phyloP scores from a whole-genome alignment of 2,797 vertebrate genomes.

The Cichlasoma orientale region DNA sequence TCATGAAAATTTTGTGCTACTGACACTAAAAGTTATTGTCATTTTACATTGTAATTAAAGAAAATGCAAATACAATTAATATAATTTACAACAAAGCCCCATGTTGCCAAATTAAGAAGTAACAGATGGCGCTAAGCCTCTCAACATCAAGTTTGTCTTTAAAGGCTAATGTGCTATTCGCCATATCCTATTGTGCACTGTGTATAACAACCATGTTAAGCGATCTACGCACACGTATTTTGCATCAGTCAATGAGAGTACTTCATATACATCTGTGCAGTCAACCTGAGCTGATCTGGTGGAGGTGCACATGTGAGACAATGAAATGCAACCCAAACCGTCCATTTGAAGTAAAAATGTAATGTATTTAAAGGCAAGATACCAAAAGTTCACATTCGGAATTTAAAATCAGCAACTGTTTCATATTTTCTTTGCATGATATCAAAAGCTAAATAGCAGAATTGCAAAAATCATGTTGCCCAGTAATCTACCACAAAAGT shows the following conservation, averaged over 20 bases:
- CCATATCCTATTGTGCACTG: background rate
- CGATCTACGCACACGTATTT: background rate
- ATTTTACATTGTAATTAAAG: background rate
- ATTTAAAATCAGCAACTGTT: no score
- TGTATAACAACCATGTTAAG: background rate
- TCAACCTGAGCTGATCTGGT: background rate
- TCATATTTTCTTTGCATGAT: background rate
- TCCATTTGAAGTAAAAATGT: background rate
- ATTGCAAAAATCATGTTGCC: fast-evolving
- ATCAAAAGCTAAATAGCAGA: background rate
- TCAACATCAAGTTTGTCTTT: background rate
- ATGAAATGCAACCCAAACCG: background rate
- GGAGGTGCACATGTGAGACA: fast-evolving
- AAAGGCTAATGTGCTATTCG: background rate
- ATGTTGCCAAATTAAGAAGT: background rate
- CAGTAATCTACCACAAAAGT: fast-evolving
- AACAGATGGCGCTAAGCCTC: background rate
- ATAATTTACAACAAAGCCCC: background rate
- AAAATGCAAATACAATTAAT: background rate
- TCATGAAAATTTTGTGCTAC: background rate
- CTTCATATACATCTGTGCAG: background rate
- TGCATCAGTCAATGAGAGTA: background rate
- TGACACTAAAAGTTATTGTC: background rate
- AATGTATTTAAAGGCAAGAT: background rate
- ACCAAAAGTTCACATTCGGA: no score